Evolutionary conservation across 2,888 invertebrate genomes (phyloP).

Genomic region (Volucella inflata): DNA sequence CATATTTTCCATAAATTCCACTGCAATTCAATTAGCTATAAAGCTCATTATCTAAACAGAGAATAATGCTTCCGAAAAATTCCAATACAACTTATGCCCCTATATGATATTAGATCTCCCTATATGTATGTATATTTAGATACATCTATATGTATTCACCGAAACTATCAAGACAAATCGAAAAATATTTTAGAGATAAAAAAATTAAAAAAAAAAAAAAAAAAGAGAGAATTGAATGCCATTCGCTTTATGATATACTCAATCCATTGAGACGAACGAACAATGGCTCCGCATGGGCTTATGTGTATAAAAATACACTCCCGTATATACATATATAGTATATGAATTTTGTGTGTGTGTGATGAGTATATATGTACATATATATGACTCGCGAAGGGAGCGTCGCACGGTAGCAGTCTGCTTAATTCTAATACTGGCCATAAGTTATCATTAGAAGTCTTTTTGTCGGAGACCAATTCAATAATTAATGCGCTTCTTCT

Average conservation of each 20-base stretch:
- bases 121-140: neutral
- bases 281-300: constrained; percentile 70
- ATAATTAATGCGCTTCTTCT: constrained; percentile 75
- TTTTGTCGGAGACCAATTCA: constrained; percentile 76
- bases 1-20: constrained; percentile 49
- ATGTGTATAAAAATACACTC: constrained; percentile 61
- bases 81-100: constrained; percentile 53
- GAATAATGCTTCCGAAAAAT: constrained; percentile 72
- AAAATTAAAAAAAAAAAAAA: constrained; percentile 38
- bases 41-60: constrained; percentile 74
- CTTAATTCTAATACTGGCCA: constrained; percentile 76
- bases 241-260: constrained; percentile 68
- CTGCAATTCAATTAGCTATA: constrained; percentile 73
- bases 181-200: constrained; percentile 55
- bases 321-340: neutral
- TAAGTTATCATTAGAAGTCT: constrained; percentile 77
- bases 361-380: neutral
- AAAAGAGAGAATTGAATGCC: constrained; percentile 56
- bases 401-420: constrained; percentile 77
- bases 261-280: constrained; percentile 66
- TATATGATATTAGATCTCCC: neutral
- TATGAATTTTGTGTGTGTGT: too few species aligned
- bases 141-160: constrained; percentile 15
- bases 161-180: constrained; percentile 69
- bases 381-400: constrained; percentile 62